Evolutionary conservation across 2,113 vertebrate genomes (phyloP), one percentile per base, ranked within the genome.

Genomic region (Urocynchramus pylzowi): DNA sequence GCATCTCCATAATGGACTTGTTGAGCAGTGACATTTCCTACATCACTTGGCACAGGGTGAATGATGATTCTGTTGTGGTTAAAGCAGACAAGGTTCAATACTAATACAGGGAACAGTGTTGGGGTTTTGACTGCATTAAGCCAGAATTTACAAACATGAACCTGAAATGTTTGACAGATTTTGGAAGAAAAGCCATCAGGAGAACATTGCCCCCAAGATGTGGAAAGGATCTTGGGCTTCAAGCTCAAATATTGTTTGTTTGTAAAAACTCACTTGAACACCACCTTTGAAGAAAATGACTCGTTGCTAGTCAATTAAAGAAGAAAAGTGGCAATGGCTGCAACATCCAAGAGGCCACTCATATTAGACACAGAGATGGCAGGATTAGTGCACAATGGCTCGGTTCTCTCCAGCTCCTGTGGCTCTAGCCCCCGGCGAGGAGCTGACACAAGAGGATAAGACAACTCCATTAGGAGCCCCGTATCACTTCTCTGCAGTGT

Each of bases 1-100:
- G 87, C 90, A 96, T 96, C 83, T 89, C 78, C 26, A 9, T 94
- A 96, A 97, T 94, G 95, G 96, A 96, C 95, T 83, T 85, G 90
- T 74, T 82, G 95, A 96, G 93, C 31, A 12, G 75, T 84, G 90
- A 94, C 90, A 77, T 77, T 87, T 96, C 94, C 97, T 83, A 79
- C 71, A 84, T 13, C 92, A 52, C 86, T 78, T 53, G 92, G 94
- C 90, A 83, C 73, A 30, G 2, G 8, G 6, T 94, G 84, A 97
- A 59, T 93, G 82, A 96, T 67, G 69, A 64, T 1, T 11, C 88
- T 69, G 86, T 6, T 70, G 67, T 73, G 78, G 86, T 93, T 81
- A 85, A 84, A 88, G 52, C 63, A 95, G 95, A 96, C 95, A 96
- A 97, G 86, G 81, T 86, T 86, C 84, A 82, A 39, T 35, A 77